Base-by-base conservation (phyloP, 2,113 vertebrate genomes). In the Tragelaphus buxtoni region DNA sequence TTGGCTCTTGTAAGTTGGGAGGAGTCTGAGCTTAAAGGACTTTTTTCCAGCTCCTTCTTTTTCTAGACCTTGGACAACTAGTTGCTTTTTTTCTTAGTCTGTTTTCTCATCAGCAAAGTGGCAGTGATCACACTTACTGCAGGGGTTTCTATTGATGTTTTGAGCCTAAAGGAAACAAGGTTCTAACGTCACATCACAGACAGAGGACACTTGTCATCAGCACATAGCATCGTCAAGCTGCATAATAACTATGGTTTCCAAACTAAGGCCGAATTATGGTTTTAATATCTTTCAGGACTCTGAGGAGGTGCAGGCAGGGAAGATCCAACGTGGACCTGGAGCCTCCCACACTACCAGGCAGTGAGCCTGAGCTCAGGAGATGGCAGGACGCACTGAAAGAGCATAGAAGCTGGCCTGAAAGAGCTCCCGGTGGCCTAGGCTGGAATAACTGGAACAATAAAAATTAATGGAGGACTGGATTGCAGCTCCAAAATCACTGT, bases 371-470 rank as follows among this genome's bases (percentile, higher is more conserved):
- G 4, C 28, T 88, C 39, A 30, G 72, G 17, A 74, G 28, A 83
- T 5, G 4, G 55, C 30, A 55, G 12, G 3, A 1, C 2, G 11
- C 32, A 3, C 56, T 22, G 39, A n/a, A 30, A 10, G 22, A n/a
- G 12, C 9, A 22, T 53, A 74, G 74, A 58, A 22, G 14, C 12
- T 47, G 53, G 35, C 6, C 32, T 32, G 13, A 74, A 63, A 51
- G 14, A 69, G 4, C 4, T 35, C 10, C 9, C 9, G 4, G 14
- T 28, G 32, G 22, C 2, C n/a, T 13, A 53, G 30, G 11, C 24
- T 87, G n/a, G 16, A 58, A 32, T 20, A 35, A 56, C 5, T 14
- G 39, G 35, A 74, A 17, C 39, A 72, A 35, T 1, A 58, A 80
- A 77, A 79, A 30, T 39, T 55, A 22, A 51, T 30, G 47, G 16